These are phyloP conservation scores for Sphaerophoria rueppellii DNA, from an alignment of 2,888 invertebrate genomes.

Conservation along the genomic window DNA sequence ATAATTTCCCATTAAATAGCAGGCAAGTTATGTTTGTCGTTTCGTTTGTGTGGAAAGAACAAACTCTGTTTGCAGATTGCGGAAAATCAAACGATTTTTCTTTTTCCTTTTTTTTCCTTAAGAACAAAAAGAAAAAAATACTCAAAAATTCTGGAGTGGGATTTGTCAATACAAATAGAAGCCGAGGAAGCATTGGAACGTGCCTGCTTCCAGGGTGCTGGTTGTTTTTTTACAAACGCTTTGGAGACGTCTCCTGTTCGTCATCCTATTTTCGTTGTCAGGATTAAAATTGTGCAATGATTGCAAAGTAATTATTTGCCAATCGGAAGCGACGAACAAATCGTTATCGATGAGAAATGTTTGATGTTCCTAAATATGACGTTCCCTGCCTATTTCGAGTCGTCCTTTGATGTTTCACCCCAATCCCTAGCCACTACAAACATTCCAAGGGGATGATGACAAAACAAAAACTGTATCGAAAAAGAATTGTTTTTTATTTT, in stretches of 20 bases:
- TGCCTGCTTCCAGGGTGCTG: neutral
- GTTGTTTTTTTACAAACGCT: conserved; percentile 1
- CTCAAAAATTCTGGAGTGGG: neutral
- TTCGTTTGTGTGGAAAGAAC: conserved; percentile 9
- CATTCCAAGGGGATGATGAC: conserved; percentile 12
- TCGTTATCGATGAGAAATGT: conserved; percentile 57
- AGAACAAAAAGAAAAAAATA: conserved; percentile 5
- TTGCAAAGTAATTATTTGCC: conserved; percentile 74
- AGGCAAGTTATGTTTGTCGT: conserved; percentile 20
- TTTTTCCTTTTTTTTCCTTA: neutral
- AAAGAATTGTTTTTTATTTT: conserved; percentile 57
- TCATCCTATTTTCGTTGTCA: conserved; percentile 4
- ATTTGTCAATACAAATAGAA: conserved; percentile 1
- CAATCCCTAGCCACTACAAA: neutral
- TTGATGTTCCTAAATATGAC: conserved; percentile 49
- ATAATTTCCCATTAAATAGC: conserved; percentile 67
- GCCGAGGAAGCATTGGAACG: conserved; percentile 17
- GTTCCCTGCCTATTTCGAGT: conserved; percentile 27
- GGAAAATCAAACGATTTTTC: conserved; percentile 65
- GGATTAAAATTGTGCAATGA: conserved; percentile 67
- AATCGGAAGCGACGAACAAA: conserved; percentile 57
- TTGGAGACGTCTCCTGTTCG: neutral
- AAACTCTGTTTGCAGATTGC: conserved; percentile 59
- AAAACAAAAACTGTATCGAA: conserved; percentile 55
- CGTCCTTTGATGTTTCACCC: conserved; percentile 50